Evolutionary conservation across 1,140 invertebrate genomes (phyloP).

Genomic region (Charaxes varanes): DNA sequence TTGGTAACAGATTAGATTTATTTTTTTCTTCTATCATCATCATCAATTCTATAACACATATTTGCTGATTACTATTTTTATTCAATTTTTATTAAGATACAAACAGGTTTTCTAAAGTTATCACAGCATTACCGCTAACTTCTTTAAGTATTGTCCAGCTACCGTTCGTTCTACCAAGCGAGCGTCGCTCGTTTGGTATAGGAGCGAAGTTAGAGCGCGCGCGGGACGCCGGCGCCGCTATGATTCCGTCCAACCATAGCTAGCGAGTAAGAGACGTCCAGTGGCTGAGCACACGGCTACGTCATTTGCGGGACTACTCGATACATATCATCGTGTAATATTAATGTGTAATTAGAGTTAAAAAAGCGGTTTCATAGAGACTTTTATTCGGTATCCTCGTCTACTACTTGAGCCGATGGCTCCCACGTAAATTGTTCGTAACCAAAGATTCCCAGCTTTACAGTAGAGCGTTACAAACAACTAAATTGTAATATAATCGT

Average conservation of each 20-base stretch:
- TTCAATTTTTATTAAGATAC: no score
- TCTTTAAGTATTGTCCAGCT: not conserved
- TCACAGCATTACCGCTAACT: not conserved
- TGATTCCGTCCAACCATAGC: conserved; percentile 73
- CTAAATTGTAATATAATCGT: no score
- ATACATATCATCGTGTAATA: conserved; percentile 74
- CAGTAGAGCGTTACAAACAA: no score
- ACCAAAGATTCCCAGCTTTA: no score
- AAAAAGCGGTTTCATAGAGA: conserved; percentile 69
- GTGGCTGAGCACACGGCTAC: conserved; percentile 71
- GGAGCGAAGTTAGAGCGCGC: conserved; percentile 11
- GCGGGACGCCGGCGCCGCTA: conserved; percentile 52
- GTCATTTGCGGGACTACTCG: conserved; percentile 72
- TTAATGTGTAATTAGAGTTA: conserved; percentile 70
- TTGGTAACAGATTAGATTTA: no score
- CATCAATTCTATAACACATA: no score
- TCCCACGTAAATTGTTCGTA: no score
- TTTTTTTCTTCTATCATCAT: no score
- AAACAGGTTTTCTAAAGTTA: conserved; percentile 5
- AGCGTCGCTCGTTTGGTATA: not conserved
- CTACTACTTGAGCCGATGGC: conserved; percentile 61
- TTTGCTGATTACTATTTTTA: no score
- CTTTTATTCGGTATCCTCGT: conserved; percentile 69
- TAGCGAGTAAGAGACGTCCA: conserved; percentile 72
- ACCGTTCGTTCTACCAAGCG: not conserved